phyloP scores from a whole-genome alignment of 2,113 vertebrate genomes.

The Trematocara unimaculatum region DNA sequence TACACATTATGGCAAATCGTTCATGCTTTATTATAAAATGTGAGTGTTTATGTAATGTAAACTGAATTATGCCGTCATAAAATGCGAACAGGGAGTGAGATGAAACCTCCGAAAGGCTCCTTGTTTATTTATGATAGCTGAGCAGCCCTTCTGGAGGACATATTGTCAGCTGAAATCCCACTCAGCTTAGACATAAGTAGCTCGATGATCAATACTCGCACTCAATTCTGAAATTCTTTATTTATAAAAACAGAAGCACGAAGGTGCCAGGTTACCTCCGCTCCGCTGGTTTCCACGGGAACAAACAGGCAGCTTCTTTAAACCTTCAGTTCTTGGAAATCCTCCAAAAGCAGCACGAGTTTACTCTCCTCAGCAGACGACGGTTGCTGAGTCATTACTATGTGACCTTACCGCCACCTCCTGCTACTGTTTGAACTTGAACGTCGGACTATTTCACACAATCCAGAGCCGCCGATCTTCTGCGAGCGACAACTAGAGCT shows the following conservation, averaged over 20 bases:
- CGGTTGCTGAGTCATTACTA: slow-evolving; percentile 48
- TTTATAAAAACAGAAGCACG: slow-evolving; percentile 5
- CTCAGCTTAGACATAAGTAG: not conserved
- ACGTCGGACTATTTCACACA: not conserved
- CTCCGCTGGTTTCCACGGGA: not conserved
- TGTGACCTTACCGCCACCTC: slow-evolving; percentile 22
- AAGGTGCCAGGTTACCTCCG: not conserved
- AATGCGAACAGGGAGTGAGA: not conserved
- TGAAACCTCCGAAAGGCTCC: not conserved
- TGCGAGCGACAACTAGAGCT: too few species aligned
- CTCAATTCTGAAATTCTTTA: slow-evolving; percentile 7
- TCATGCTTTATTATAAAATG: not conserved
- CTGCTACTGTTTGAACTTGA: not conserved
- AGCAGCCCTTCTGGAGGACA: not conserved
- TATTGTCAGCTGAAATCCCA: not conserved
- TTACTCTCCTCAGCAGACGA: not conserved
- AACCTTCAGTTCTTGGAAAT: not conserved
- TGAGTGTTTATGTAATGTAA: not conserved
- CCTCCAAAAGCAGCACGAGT: not conserved
- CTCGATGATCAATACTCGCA: slow-evolving; percentile 20
- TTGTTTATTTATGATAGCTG: not conserved
- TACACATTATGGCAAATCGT: not conserved
- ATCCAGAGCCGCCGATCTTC: not conserved
- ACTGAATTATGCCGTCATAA: not conserved
- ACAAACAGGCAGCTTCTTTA: not conserved